Base-by-base conservation (phyloP, 2,888 invertebrate genomes). In the Sarcophaga variegata region DNA sequence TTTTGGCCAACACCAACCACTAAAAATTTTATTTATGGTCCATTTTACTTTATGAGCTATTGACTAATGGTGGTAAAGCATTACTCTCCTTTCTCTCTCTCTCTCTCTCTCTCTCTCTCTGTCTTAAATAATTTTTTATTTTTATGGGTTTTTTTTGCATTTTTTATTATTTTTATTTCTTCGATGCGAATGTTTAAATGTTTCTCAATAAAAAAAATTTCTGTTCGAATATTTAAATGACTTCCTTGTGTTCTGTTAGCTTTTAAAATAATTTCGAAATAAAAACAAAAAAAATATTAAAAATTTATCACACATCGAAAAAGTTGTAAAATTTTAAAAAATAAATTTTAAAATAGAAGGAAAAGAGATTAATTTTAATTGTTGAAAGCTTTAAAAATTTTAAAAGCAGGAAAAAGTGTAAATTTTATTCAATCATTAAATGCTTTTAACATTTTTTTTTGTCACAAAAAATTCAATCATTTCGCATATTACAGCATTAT, bases 41-140 rank as follows among this genome's bases (percentile, higher is more conserved):
- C 63, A 71, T 83, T 54, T 83, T 70, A 69, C 22, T 86, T 83
- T 83, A 69, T 64, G 69, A 81, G 59, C 64, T 74, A 78, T 80
- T 81, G 83, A 83, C 63, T 81, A 66, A 49, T 74, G 60, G 74
- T 12, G 8, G 14, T n/a, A 79, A 75, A 75, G 10, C 37, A 37
- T 37, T 37, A 1, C 6, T 37, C 6, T 37, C 37, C 37, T 37
- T 10, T 37, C 2, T 37, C 37, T 37, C 37, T 37, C 37, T 8
- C 37, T 37, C 1, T 37, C 8, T 37, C 20, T 20, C 20, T 20
- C 27, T 27, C 27, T 1, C 27, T 27, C 5, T 5, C 5, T 27
- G 0, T 27, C 5, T 27, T 25, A 25, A 0, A 0, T 25, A 3
- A 3, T 25, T 1, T 27, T 10, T 37, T 37, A 37, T 37, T 37